These are phyloP conservation scores for Epistrophe grossulariae DNA, from an alignment of 2,888 invertebrate genomes.

Conservation along the genomic window DNA sequence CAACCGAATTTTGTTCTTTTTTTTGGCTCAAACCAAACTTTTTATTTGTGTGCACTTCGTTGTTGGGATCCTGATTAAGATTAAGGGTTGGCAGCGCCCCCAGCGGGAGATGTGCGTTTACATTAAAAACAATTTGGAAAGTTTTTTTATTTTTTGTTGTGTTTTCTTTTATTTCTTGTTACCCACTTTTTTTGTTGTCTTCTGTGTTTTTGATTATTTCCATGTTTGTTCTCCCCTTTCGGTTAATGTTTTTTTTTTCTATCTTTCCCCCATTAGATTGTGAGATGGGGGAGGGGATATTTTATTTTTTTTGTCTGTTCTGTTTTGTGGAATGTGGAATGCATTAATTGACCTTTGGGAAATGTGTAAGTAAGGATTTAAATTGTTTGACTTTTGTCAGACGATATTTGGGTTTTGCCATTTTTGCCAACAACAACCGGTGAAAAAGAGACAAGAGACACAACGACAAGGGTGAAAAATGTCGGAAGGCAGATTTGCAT, in stretches of 20 bases:
- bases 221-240: conserved; percentile 55
- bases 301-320: background rate
- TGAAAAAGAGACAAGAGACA: background rate
- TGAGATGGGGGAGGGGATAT: background rate
- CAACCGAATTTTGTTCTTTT: conserved; percentile 29
- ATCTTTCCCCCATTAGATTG: background rate
- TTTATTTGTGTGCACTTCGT: conserved; percentile 61
- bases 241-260: conserved; percentile 32
- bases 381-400: conserved; percentile 73
- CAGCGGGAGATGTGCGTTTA: conserved; percentile 70
- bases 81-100: conserved; percentile 74
- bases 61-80: conserved; percentile 71
- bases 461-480: conserved; percentile 26
- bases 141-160: conserved; percentile 52
- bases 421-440: conserved; percentile 24
- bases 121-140: conserved; percentile 75
- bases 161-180: conserved; percentile 42
- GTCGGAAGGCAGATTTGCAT: conserved; percentile 68
- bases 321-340: conserved; percentile 67
- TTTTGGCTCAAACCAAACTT: conserved; percentile 27
- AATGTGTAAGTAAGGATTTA: conserved; percentile 75
- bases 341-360: conserved; percentile 76
- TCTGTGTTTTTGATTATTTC: conserved; percentile 63
- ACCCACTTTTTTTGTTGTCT: conserved; percentile 55
- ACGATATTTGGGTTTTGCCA: conserved; percentile 49